phyloP scores from a whole-genome alignment of 2,113 vertebrate species.

The Actinemys pallida region DNA sequence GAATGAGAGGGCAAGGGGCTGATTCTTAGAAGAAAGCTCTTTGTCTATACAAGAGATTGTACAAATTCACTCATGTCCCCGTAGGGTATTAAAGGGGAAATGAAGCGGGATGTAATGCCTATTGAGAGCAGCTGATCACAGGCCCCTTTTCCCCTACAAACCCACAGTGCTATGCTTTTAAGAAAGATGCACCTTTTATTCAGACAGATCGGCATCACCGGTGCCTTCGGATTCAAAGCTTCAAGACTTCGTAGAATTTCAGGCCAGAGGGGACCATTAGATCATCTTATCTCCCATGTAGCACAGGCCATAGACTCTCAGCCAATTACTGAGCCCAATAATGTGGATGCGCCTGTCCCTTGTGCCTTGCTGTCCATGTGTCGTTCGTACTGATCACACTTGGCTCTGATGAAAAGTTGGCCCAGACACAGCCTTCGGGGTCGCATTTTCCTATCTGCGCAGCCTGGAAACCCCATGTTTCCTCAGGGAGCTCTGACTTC shows the following conservation, averaged over 20 bases:
- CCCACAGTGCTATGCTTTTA: neutral
- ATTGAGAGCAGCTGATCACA: neutral
- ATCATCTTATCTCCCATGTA: neutral
- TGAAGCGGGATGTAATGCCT: neutral
- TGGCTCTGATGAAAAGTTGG: neutral
- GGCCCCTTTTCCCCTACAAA: neutral
- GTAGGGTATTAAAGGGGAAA: neutral
- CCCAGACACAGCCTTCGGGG: neutral
- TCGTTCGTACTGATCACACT: neutral
- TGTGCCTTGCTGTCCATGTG: neutral
- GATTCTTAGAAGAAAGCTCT: neutral
- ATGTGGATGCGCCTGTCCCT: neutral
- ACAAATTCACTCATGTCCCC: neutral
- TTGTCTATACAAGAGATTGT: fast-evolving
- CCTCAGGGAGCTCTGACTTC: neutral
- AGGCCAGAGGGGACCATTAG: neutral
- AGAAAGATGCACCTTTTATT: neutral
- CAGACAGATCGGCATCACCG: neutral
- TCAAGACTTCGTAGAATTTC: fast-evolving
- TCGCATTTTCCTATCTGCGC: neutral
- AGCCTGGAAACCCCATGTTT: neutral
- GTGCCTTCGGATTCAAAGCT: neutral
- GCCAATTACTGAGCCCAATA: neutral
- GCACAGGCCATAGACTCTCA: neutral
- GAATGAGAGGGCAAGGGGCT: conserved; percentile 52